Conservation (phyloP, 2,113 vertebrate genomes). For the Bubo bubo region DNA sequence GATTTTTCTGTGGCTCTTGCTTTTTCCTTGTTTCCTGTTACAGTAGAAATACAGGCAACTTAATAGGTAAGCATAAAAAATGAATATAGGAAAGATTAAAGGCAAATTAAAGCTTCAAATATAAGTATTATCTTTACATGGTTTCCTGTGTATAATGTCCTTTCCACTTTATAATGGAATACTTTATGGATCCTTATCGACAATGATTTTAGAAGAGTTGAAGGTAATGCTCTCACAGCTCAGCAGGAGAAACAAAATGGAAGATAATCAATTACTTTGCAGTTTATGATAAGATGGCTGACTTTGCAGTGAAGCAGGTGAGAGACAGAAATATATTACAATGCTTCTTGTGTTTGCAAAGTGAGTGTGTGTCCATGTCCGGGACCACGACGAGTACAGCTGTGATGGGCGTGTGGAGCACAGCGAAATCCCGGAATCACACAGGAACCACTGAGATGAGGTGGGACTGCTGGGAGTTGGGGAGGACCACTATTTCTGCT, state of each 20-base stretch:
- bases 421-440: neutral
- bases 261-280: neutral
- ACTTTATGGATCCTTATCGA: neutral
- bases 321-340: neutral
- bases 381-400: rapidly evolving
- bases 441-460: neutral
- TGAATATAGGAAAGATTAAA: neutral
- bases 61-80: neutral
- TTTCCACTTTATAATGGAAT: neutral
- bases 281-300: neutral
- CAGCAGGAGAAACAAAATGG: neutral
- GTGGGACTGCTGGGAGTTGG: neutral
- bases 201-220: neutral
- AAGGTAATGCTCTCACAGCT: neutral
- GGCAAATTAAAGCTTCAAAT: neutral
- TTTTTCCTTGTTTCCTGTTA: neutral
- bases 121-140: neutral
- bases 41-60: neutral
- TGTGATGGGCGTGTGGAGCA: neutral
- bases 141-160: neutral
- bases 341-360: neutral
- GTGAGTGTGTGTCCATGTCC: rapidly evolving
- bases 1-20: neutral
- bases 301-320: neutral
- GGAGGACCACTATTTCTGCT: neutral